Percentiles rank a stretch among this genome's conserved stretches.
Conservation (phyloP, 2,797 vertebrate species). For the Sebastes reedi region DNA sequence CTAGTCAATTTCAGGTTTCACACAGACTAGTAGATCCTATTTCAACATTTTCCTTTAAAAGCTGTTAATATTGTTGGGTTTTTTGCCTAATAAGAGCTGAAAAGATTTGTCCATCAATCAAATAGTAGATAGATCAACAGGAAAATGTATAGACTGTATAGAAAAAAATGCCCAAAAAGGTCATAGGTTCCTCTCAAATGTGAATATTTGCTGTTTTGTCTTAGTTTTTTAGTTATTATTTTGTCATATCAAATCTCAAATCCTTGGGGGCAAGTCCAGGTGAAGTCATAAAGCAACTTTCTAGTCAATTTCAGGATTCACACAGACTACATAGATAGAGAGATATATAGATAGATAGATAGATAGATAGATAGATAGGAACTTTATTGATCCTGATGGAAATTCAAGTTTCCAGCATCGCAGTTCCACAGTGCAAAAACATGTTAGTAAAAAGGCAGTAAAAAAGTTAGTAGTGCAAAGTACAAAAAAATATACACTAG, state of each 20-base stretch:
- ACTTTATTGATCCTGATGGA: too few species aligned
- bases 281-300: not conserved
- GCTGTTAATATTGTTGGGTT: rapidly evolving
- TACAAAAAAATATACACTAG: too few species aligned
- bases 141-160: not conserved
- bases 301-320: not conserved
- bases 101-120: not conserved
- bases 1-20: too few species aligned
- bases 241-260: too few species aligned
- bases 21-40: too few species aligned
- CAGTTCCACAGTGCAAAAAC: too few species aligned
- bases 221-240: not conserved
- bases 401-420: too few species aligned
- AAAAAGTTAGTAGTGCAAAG: too few species aligned
- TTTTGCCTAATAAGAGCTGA: not conserved
- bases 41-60: not conserved
- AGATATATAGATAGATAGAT: too few species aligned
- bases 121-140: not conserved
- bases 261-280: too few species aligned
- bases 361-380: too few species aligned
- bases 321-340: not conserved
- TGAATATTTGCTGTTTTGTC: not conserved
- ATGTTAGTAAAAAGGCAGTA: not conserved
- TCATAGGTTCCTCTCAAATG: not conserved
- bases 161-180: not conserved